Percentiles rank a stretch among this genome's conserved stretches.
phyloP scores from a whole-genome alignment of 2,113 vertebrate species.

The Phasianus colchicus region DNA sequence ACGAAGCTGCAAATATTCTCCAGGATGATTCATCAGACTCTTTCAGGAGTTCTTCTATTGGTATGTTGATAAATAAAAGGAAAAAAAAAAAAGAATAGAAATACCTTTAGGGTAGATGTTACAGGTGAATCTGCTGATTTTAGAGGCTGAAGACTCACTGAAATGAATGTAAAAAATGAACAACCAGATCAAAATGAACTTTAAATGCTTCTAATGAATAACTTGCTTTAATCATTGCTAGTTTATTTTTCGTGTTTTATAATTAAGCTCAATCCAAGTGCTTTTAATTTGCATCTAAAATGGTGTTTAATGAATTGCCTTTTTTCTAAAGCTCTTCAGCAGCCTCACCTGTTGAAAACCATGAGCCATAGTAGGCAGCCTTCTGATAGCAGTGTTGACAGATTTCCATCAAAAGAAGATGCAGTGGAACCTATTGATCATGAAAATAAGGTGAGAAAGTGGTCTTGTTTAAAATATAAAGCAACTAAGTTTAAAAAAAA shows the following conservation, averaged over 20 bases:
- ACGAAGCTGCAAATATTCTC: slow-evolving; percentile 79
- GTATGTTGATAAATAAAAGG: slow-evolving; percentile 71
- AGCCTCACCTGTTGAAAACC: slow-evolving; percentile 84
- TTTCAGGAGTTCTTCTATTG: slow-evolving; percentile 84
- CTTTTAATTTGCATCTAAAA: slow-evolving; percentile 30
- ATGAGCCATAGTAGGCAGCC: slow-evolving; percentile 89
- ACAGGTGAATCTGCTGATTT: neutral
- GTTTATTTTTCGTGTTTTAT: slow-evolving; percentile 40
- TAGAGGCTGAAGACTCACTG: neutral
- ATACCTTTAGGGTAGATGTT: neutral
- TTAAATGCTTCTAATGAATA: neutral
- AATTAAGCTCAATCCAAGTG: slow-evolving; percentile 15
- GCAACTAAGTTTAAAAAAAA: neutral
- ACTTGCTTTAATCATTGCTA: slow-evolving; percentile 29
- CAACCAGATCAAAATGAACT: neutral
- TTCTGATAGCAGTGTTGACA: slow-evolving; percentile 91
- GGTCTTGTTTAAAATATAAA: neutral
- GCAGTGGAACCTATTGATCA: slow-evolving; percentile 82
- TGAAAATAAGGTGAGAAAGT: slow-evolving; percentile 86
- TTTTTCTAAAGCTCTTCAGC: slow-evolving; percentile 85
- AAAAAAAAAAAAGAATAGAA: neutral
- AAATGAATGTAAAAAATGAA: neutral
- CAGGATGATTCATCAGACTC: slow-evolving; percentile 71
- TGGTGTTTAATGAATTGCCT: neutral
- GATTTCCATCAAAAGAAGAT: slow-evolving; percentile 87